Percentiles rank a stretch among this genome's conserved stretches.
Evolutionary conservation across 1,140 invertebrate species (phyloP).

Genomic region (Zaprionus capensis): DNA sequence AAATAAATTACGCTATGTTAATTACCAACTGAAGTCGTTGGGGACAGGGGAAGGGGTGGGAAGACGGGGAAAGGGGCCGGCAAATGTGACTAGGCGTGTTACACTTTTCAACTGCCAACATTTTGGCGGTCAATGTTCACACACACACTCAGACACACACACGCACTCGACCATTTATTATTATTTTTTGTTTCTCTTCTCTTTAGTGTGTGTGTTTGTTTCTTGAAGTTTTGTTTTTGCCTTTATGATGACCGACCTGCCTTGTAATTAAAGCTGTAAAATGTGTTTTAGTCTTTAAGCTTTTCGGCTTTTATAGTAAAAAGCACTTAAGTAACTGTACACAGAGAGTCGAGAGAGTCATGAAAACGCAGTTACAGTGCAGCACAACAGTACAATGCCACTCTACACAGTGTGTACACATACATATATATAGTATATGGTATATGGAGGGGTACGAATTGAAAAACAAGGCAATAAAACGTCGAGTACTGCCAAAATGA

Average conservation of each 20-base stretch:
- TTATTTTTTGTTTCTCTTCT: neutral
- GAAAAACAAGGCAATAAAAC: conserved; percentile 11
- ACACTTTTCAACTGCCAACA: conserved; percentile 51
- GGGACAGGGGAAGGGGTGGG: too few relatives aligned
- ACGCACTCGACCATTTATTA: conserved; percentile 30
- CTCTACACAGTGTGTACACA: neutral
- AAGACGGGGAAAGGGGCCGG: neutral
- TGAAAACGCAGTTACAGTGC: conserved; percentile 21
- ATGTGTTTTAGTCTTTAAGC: conserved; percentile 48
- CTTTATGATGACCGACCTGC: conserved; percentile 39
- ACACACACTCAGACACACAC: conserved; percentile 27
- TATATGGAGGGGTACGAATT: conserved; percentile 8
- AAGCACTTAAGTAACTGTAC: conserved; percentile 49
- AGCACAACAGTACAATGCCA: conserved; percentile 6
- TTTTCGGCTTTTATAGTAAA: conserved; percentile 39
- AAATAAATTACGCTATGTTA: conserved; percentile 35
- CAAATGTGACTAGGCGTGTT: conserved; percentile 46
- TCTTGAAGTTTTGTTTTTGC: conserved; percentile 12
- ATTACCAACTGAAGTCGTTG: conserved; percentile 30
- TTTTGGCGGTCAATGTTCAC: conserved; percentile 58
- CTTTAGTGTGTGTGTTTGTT: neutral
- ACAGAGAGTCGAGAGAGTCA: conserved; percentile 4
- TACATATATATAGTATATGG: neutral
- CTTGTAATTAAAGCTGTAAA: conserved; percentile 60
- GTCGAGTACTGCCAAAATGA: conserved; percentile 2